phyloP scores from a whole-genome alignment of 2,888 invertebrate species.

The Eupelmus urozonus region DNA sequence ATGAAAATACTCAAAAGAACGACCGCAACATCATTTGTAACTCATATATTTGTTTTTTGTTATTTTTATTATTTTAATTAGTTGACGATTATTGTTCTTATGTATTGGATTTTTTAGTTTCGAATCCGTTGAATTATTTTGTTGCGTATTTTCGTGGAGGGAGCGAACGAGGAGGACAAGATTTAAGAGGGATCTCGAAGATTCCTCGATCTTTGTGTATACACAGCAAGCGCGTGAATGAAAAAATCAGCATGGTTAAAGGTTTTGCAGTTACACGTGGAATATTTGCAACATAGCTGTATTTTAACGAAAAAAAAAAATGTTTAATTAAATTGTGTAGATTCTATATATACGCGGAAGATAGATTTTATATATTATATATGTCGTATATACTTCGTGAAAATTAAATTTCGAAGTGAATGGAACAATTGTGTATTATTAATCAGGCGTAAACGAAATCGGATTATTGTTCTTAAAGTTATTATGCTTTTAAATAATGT shows the following conservation, averaged over 20 bases:
- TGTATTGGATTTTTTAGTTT: constrained; percentile 33
- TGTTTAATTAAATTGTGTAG: constrained; percentile 40
- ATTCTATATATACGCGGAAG: constrained; percentile 4
- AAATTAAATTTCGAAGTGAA: constrained; percentile 9
- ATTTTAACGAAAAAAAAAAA: constrained; percentile 10
- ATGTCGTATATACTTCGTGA: constrained; percentile 5
- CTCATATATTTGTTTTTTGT: constrained; percentile 49
- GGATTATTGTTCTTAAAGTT: constrained; percentile 15
- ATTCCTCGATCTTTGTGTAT: too few species aligned
- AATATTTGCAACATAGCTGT: constrained; percentile 25
- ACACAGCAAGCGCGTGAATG: not conserved
- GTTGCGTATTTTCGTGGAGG: constrained; percentile 41
- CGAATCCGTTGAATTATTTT: constrained; percentile 41
- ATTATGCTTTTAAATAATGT: constrained; percentile 16
- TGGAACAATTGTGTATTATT: not conserved
- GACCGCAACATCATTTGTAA: not conserved
- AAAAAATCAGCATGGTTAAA: not conserved
- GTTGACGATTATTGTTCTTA: constrained; percentile 53
- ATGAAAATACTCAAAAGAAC: constrained; percentile 52
- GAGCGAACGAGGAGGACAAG: too few species aligned
- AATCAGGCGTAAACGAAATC: constrained; percentile 43
- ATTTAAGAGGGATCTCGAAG: too few species aligned
- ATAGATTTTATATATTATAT: too few species aligned
- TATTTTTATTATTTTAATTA: constrained; percentile 58
- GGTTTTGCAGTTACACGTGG: constrained; percentile 33